Evolutionary conservation across 2,888 invertebrate genomes (phyloP), one percentile per base, ranked within the genome.

Genomic region (Aleiodes testaceus): DNA sequence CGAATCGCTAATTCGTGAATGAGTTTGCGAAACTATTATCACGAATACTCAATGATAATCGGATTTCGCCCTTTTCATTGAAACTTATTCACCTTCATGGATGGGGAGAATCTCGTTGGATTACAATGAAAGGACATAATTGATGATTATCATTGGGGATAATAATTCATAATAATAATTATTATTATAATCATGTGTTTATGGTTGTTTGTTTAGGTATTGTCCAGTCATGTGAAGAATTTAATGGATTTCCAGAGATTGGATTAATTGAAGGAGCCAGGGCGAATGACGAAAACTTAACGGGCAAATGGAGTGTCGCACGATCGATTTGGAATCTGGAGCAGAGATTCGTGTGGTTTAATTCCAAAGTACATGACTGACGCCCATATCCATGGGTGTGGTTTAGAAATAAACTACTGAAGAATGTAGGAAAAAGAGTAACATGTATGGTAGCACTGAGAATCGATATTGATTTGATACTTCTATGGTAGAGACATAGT

Each of bases 331-430:
- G 47, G 45, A 26, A 67, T 67, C 55, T 55, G 55, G 67, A 47
- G 55, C 55, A 59, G 67, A 59, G 67, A 67, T 67, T 67, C 67
- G 53, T 67, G 67, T 47, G 67, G 67, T 67, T 59, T 47, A 20
- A 67, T 67, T 55, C 53, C 45, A 55, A 22, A 47, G 45, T 45
- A 67, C 55, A 59, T 67, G 55, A 45, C 42, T 63, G 44, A 63
- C 44, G 42, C 44, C 42, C 44, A 63, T 63, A 45, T 59, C 59
- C 63, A 63, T 30, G 67, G 67, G 67, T 67, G 67, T 67, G 67
- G 67, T 67, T 53, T 44, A 26, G 12, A 59, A 59, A 59, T 59
- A 59, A 59, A 59, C 59, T 36, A 36, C 59, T 14, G 22, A 42
- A 44, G 52, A 44, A 22, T 22, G 52, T 36, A 53, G 66, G 42